Conservation (phyloP, 1,140 invertebrate genomes). For the Zaprionus taronus region DNA sequence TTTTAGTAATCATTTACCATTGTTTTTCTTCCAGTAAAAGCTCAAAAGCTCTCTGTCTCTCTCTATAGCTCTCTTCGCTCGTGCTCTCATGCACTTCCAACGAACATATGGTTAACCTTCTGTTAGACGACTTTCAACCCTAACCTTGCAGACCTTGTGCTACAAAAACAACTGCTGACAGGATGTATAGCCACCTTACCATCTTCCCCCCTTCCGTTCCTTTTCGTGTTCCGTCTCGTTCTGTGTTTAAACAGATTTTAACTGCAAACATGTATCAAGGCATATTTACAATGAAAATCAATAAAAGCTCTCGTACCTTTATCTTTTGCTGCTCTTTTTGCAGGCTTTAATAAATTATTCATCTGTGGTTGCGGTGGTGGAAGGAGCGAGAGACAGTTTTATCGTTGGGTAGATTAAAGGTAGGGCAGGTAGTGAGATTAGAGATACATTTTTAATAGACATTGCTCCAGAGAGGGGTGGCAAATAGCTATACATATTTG, state of each 20-base stretch:
- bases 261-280: constrained; percentile 45
- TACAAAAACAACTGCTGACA: constrained; percentile 42
- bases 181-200: not conserved
- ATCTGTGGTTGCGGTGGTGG: constrained; percentile 11
- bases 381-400: not conserved
- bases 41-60: constrained; percentile 27
- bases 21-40: constrained; percentile 32
- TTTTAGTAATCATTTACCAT: not conserved
- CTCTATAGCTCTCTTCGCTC: not conserved
- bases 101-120: constrained; percentile 61
- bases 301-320: constrained; percentile 55
- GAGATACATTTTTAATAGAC: constrained; percentile 23
- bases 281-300: constrained; percentile 52
- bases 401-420: constrained; percentile 24
- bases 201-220: not conserved
- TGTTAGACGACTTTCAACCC: constrained; percentile 62
- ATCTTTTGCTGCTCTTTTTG: constrained; percentile 31
- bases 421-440: not conserved
- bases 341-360: constrained; percentile 72
- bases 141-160: constrained; percentile 71
- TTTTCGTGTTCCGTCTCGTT: constrained; percentile 3
- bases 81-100: constrained; percentile 24
- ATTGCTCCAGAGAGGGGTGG: not conserved
- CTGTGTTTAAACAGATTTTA: constrained; percentile 37
- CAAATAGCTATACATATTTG: constrained; percentile 7